These are phyloP conservation scores for Discoglossus pictus DNA, from an alignment of 2,797 vertebrate genomes.

Conservation along the genomic window DNA sequence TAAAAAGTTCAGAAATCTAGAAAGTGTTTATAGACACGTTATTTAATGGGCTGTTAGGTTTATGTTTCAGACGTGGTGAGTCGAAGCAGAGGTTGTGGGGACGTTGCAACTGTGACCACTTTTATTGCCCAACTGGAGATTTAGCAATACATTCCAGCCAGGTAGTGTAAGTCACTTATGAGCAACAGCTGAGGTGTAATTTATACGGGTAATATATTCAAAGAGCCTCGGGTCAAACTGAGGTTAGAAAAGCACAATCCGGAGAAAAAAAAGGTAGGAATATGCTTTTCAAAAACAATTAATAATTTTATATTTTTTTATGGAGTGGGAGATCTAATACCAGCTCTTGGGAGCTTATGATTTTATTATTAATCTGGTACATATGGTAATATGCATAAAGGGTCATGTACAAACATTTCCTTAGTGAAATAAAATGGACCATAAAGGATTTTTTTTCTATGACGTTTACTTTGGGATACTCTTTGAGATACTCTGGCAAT, in stretches of 20 bases:
- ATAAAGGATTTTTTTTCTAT: no score
- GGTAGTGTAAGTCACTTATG: conserved; percentile 48
- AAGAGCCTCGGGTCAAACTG: conserved; percentile 37
- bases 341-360: not conserved
- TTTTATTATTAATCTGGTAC: not conserved
- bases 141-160: conserved; percentile 45
- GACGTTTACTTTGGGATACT: no score
- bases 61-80: conserved; percentile 51
- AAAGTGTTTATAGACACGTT: conserved; percentile 51
- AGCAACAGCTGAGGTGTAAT: conserved; percentile 52
- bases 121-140: conserved; percentile 48
- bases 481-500: no score
- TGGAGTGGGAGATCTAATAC: not conserved
- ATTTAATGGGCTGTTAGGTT: conserved; percentile 53
- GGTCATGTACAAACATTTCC: no score
- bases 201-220: conserved; percentile 48
- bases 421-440: no score
- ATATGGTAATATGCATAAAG: no score
- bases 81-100: conserved; percentile 50
- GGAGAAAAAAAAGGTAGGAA: conserved; percentile 26
- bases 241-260: conserved; percentile 37
- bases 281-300: conserved; percentile 16
- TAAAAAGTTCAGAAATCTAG: conserved; percentile 51
- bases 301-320: not conserved
- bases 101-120: conserved; percentile 47